Evolutionary conservation across 1,140 invertebrate genomes (phyloP), one percentile per base, ranked within the genome.

Genomic region (Agraylea sexmaculata): DNA sequence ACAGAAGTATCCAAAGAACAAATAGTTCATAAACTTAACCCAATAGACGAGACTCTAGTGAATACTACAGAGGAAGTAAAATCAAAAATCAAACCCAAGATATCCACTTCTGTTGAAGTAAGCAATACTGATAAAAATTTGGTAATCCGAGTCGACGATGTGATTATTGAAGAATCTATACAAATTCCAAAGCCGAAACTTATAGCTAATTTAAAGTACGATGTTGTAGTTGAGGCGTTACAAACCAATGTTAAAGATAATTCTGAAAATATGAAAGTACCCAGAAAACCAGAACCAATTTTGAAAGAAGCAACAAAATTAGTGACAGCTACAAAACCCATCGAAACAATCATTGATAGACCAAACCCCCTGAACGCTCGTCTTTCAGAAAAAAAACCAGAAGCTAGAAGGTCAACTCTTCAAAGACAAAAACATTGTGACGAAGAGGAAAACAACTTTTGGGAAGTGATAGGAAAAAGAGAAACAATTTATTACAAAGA

Each of bases 61-160:
- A 23, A 34, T 20, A 18, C 45, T 15, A 53, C 54, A 40, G 31
- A 52, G 34, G 52, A 53, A 25, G 52, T 56, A 40, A 61, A 60
- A 46, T 42, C 47, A 11, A 70, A 67, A 55, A 56, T 56, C 35
- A 71, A 66, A 59, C 53, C 62, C 8, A 65, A 67, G 53, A 71
- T 73, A 39, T 69, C 69, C 4, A 57, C 59, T 10, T 60, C 57
- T 3, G 65, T 71, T 3, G 66, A 66, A 45, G 52, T 70, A 18
- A 58, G 60, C 17, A 50, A 64, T 30, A 52, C 55, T 15, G 46
- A 56, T 19, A 62, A 58, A 46, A 55, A 60, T 2, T 57, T 72
- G 19, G 73, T 71, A 57, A 60, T 66, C 42, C 54, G 63, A 38
- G 58, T 73, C 25, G 68, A 71, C 49, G 61, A 73, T 50, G 56